Conservation (phyloP, 2,113 vertebrate genomes). For the Thoracochromis brauschi region DNA sequence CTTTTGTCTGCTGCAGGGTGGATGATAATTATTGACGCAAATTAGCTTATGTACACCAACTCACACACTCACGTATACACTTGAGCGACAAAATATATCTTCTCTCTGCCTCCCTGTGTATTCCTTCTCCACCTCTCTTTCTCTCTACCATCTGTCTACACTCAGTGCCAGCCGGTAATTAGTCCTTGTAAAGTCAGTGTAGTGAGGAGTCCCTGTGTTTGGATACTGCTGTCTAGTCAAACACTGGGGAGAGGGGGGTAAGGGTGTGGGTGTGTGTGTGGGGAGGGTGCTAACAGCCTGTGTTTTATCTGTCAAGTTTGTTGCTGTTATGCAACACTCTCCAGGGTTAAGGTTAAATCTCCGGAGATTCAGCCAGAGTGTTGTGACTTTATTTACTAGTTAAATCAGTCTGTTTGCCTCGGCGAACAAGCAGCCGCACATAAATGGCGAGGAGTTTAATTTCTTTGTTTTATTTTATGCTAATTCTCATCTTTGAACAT, state of each 20-base stretch:
- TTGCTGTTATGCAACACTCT: constrained; percentile 54
- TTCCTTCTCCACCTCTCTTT: constrained; percentile 34
- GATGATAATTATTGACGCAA: constrained; percentile 54
- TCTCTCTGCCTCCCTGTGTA: background rate
- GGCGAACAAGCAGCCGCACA: background rate
- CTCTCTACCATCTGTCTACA: constrained; percentile 56
- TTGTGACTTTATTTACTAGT: constrained; percentile 43
- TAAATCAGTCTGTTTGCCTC: constrained; percentile 30
- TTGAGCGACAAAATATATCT: background rate
- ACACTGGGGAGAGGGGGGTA: constrained; percentile 1
- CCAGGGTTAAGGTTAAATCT: constrained; percentile 51
- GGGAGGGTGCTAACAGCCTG: constrained; percentile 25
- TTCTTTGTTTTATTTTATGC: constrained; percentile 17
- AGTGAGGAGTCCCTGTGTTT: constrained; percentile 60
- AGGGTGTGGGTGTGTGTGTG: background rate
- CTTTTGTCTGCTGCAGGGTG: constrained; percentile 13
- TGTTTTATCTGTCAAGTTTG: constrained; percentile 59
- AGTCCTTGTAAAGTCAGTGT: constrained; percentile 60
- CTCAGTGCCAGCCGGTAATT: constrained; percentile 65
- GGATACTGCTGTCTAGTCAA: constrained; percentile 56
- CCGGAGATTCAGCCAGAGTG: constrained; percentile 25
- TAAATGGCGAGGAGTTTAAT: background rate
- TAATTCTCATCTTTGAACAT: constrained; percentile 14
- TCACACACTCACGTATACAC: constrained; percentile 8
- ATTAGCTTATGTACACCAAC: constrained; percentile 47